Base-by-base conservation (phyloP, 2,113 vertebrate species). In the Coryphaenoides rupestris region DNA sequence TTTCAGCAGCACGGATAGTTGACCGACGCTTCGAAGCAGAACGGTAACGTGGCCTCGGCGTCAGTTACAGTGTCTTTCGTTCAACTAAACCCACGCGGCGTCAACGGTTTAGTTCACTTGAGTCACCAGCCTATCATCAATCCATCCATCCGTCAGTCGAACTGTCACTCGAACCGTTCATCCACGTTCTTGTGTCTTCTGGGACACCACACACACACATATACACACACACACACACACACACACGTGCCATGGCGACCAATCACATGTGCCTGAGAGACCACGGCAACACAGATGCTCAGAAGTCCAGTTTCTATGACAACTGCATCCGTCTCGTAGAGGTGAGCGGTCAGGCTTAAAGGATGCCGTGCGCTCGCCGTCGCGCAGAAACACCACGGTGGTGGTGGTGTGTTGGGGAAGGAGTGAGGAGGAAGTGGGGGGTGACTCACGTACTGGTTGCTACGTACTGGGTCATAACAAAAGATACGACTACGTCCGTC, bases 1-100 rank as follows among this genome's bases (percentile, higher is more conserved):
- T 73, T 76, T 81, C 76, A 84, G 76, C 74, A 78, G 74, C 74
- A 70, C 74, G 80, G 78, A 84, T 33, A 80, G 77, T n/a, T 70
- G 69, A 68, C 65, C 53, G 45, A 14, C 1, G 5, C 19, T 58
- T 21, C 46, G 28, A 58, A 40, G 13, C 33, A 40, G 33, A 55
- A 47, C 56, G 50, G 13, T 40, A 40, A 2, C 13, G 33, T 40
- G 24, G 3, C 6, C 24, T 26, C 24, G 9, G 33, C 1, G 2
- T 40, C 33, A 40, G 33, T 40, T 40, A 40, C 7, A 12, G 33
- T 1, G 9, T 40, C 24, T 26, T 6, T 26, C 33, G 2, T 40
- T 40, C 9, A 40, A 40, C 33, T 12, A 40, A 40, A 40, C 33
- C 33, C 33, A 12, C 9, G 6, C 33, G 33, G 10, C 33, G 13